Base-by-base conservation (phyloP, 2,797 vertebrate genomes). In the Craterocephalus amniculus region DNA sequence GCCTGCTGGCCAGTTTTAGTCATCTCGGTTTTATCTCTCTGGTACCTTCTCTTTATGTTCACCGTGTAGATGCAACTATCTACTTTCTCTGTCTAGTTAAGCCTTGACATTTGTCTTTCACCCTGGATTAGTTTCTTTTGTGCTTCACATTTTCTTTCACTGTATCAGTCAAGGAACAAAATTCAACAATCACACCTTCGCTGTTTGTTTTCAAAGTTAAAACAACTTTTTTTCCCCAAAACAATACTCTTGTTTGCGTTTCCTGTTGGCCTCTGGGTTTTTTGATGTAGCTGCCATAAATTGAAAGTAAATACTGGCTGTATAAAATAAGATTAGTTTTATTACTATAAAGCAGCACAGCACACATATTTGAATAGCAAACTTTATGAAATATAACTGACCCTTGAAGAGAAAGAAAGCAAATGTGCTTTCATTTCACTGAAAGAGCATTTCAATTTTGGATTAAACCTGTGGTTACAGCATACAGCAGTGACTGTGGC, bases 381-480 rank as follows among this genome's bases (percentile, higher is more conserved):
- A 43, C 40, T 6, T 43, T 18, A 18, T 18, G 4, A 52, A 34
- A 58, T 32, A 31, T 48, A 31, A 29, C n/a, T 34, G 32, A 34
- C n/a, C 31, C n/a, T 14, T 0, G 10, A 12, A 26, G 5, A 67
- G 14, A 56, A 49, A 32, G 13, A 61, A 0, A n/a, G 11, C 61
- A 32, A 2, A 4, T 36, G 7, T 14, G 24, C 54, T 82, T 87
- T 87, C 60, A 56, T 73, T 84, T 80, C 2, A 1, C 65, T 64
- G 65, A 73, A 16, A 76, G 12, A n/a, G 55, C 27, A 62, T 24
- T n/a, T 3, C 16, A 0, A 26, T 56, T 64, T 52, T 2, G 79
- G 51, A 74, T 79, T 78, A 68, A 68, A 61, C 27, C 12, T 71
- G 73, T 57, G 74, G 65, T 86, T 70, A 7, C 59, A 29, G 0